phyloP scores from a whole-genome alignment of 2,888 invertebrate species.

The Anaspis maculata region DNA sequence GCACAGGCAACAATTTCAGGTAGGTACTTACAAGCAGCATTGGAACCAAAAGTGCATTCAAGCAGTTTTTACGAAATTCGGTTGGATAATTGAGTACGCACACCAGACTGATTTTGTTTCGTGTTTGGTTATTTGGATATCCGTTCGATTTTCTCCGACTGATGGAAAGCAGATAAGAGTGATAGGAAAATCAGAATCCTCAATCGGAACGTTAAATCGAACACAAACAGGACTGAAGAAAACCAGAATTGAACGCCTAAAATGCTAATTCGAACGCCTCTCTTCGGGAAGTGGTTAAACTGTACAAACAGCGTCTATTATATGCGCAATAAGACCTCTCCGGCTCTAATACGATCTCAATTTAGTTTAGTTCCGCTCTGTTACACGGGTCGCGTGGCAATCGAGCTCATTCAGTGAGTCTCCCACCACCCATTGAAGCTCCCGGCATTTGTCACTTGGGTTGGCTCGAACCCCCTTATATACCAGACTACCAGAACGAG shows the following conservation, averaged over 20 bases:
- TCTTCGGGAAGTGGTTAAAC: constrained; percentile 45
- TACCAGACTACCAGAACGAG: no score
- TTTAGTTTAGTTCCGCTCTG: constrained; percentile 48
- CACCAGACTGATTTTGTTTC: no score
- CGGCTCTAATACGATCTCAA: constrained; percentile 46
- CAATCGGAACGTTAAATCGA: constrained; percentile 25
- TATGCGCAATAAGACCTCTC: constrained; percentile 46
- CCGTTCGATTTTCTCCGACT: no score
- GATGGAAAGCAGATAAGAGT: no score
- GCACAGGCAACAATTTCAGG: no score
- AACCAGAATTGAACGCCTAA: constrained; percentile 40
- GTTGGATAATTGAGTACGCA: no score
- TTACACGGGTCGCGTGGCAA: constrained; percentile 46
- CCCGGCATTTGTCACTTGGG: constrained; percentile 22
- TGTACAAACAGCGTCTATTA: constrained; percentile 46
- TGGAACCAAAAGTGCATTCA: no score
- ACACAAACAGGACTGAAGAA: constrained; percentile 34
- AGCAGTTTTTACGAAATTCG: no score
- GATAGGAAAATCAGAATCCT: constrained; percentile 36
- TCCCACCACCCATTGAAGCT: constrained; percentile 23
- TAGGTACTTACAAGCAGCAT: no score
- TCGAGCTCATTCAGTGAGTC: constrained; percentile 42
- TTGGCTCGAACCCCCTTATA: no score
- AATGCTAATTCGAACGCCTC: constrained; percentile 41
- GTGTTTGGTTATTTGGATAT: no score